Base-by-base conservation (phyloP, 2,113 vertebrate genomes). In the Trichomycterus rosablanca region DNA sequence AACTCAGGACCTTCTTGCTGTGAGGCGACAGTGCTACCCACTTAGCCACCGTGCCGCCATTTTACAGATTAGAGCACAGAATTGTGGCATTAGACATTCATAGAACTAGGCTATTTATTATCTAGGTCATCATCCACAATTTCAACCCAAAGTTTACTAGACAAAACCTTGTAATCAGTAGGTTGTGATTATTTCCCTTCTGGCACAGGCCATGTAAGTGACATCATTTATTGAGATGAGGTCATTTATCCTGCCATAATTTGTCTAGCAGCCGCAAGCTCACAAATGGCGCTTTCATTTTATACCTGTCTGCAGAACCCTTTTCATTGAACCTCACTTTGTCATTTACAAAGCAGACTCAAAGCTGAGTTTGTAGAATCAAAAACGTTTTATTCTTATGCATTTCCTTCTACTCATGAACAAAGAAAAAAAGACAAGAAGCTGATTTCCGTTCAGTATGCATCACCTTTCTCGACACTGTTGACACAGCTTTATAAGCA, bases 111-210 rank as follows among this genome's bases (percentile, higher is more conserved):
- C n/a, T n/a, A n/a, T n/a, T n/a, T n/a, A n/a, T n/a, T n/a, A n/a
- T n/a, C n/a, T n/a, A n/a, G n/a, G n/a, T n/a, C n/a, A n/a, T n/a
- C n/a, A n/a, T n/a, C n/a, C n/a, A n/a, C n/a, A n/a, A n/a, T n/a
- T n/a, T n/a, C n/a, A n/a, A n/a, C n/a, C n/a, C n/a, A n/a, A n/a
- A n/a, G n/a, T n/a, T n/a, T n/a, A n/a, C n/a, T n/a, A n/a, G n/a
- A n/a, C n/a, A n/a, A n/a, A n/a, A n/a, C n/a, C n/a, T n/a, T n/a
- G n/a, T n/a, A n/a, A n/a, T n/a, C n/a, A n/a, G n/a, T n/a, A n/a
- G n/a, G n/a, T n/a, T n/a, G n/a, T n/a, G n/a, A n/a, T n/a, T n/a
- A 61, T 63, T 68, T 65, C 45, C 55, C 57, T 56, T 16, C 51
- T 64, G 70, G 70, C 66, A 34, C 3, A 0, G 12, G 50, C 23